phyloP scores from a whole-genome alignment of 1,140 invertebrate genomes.

The Procambarus virginalis region DNA sequence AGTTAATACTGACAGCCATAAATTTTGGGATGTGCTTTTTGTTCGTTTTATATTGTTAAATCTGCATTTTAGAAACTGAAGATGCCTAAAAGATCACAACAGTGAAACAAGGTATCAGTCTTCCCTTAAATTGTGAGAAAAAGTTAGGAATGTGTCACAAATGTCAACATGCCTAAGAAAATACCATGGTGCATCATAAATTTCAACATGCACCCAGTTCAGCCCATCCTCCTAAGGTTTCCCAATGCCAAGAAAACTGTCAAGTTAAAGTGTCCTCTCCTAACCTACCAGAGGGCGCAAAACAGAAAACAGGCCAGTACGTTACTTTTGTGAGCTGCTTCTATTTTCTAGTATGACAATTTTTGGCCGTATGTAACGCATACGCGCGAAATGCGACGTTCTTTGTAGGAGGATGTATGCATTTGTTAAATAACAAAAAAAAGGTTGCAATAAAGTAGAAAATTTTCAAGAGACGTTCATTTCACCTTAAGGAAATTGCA shows the following conservation, averaged over 20 bases:
- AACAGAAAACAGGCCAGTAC: too few species aligned
- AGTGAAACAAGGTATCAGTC: background rate
- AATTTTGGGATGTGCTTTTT: background rate
- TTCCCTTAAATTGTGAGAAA: background rate
- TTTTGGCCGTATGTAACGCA: too few species aligned
- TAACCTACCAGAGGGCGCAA: too few species aligned
- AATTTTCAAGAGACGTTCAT: background rate
- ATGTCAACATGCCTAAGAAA: background rate
- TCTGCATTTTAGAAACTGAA: background rate
- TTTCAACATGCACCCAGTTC: too few species aligned
- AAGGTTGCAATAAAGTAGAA: constrained; percentile 13
- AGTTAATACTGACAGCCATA: background rate
- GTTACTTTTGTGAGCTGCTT: too few species aligned
- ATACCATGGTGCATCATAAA: too few species aligned
- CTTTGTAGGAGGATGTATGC: background rate
- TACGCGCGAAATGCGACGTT: too few species aligned
- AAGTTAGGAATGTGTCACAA: background rate
- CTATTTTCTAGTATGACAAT: too few species aligned
- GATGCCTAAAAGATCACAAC: background rate
- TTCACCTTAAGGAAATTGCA: constrained; percentile 4
- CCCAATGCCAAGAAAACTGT: too few species aligned
- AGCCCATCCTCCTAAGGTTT: too few species aligned
- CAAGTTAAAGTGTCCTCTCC: too few species aligned
- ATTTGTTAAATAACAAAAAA: background rate
- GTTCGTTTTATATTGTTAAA: background rate